Base-by-base conservation (phyloP, 1,140 invertebrate species). In the Agrilus planipennis region DNA sequence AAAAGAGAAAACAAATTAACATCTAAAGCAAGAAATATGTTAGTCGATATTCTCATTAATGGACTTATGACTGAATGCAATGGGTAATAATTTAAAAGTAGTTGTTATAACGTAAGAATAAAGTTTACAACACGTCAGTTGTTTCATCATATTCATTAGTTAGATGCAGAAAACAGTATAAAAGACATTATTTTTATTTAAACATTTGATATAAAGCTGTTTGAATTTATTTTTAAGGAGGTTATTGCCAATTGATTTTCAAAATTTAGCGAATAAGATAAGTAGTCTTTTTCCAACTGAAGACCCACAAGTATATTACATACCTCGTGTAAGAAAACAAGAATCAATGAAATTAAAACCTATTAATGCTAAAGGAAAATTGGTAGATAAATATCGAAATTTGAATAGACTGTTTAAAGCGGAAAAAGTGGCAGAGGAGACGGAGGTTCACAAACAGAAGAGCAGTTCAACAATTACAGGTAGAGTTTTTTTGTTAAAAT, bases 331-430 rank as follows among this genome's bases (percentile, higher is more conserved):
- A n/a, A 27, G 23, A 27, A 27, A 9, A 9, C 23, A 7, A 9
- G 23, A 12, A 9, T 9, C 7, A 9, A 32, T 9, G 15, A 7
- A 32, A 9, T 16, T 11, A 32, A 32, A 32, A 32, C 10, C 31
- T 11, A 16, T 32, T 9, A 32, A 32, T 16, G 7, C 31, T 9
- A 32, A 16, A 16, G 10, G 31, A 10, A 32, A 32, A 32, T 15
- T 32, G 31, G 14, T 32, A 7, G 31, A 32, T 14, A 32, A 32
- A 32, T 32, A 16, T 32, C 10, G 31, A 32, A 32, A 32, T 32
- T 16, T 32, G 9, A 11, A 16, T 9, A 10, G 15, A 32, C 10
- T 32, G 9, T 32, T 9, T 32, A 27, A 27, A 7, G n/a, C 23
- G 7, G 15, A 11, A 32, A 10, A 32, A 15, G 15, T 11, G 6